Evolutionary conservation across 23 tunicate species (phyloP), one percentile per base, ranked within the genome.

Genomic region (Botrylloides violaceus): DNA sequence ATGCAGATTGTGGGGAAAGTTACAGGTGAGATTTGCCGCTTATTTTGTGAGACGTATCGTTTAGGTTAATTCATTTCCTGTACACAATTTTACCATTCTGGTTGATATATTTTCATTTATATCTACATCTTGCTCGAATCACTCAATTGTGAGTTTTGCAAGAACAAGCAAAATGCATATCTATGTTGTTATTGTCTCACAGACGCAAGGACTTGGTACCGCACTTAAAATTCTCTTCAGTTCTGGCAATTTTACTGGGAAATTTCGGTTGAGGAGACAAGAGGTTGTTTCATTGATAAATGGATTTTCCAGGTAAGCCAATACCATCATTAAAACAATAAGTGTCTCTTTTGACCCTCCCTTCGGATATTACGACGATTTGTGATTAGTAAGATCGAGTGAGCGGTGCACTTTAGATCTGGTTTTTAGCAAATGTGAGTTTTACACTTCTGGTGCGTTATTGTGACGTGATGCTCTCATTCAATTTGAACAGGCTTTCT

Each of bases 141-240:
- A n/a, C n/a, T n/a, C n/a, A n/a, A n/a, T n/a, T n/a, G n/a, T n/a
- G n/a, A n/a, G n/a, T n/a, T n/a, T n/a, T n/a, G n/a, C n/a, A n/a
- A n/a, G n/a, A n/a, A n/a, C n/a, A n/a, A n/a, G n/a, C n/a, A n/a
- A n/a, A n/a, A n/a, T n/a, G n/a, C n/a, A n/a, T n/a, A n/a, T n/a
- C n/a, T n/a, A n/a, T 0, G 23, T 9, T 65, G 29, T 32, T 20
- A 9, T 29, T 65, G 18, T 32, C 31, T 31, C 48, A 22, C 73
- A 92, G 92, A 92, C 93, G 27, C 92, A 92, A 71, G 98, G 98
- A 36, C 58, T 92, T 2, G 98, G 98, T 15, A 92, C 98, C 3
- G 98, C 98, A 27, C 58, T 92, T 56, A 92, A 92, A 66, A 82
- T 88, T 58, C 47, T 88, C 4, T 88, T 88, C 71, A 79, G 87